Conservation (phyloP, 2,113 vertebrate genomes). For the Nyctibius bracteatus region DNA sequence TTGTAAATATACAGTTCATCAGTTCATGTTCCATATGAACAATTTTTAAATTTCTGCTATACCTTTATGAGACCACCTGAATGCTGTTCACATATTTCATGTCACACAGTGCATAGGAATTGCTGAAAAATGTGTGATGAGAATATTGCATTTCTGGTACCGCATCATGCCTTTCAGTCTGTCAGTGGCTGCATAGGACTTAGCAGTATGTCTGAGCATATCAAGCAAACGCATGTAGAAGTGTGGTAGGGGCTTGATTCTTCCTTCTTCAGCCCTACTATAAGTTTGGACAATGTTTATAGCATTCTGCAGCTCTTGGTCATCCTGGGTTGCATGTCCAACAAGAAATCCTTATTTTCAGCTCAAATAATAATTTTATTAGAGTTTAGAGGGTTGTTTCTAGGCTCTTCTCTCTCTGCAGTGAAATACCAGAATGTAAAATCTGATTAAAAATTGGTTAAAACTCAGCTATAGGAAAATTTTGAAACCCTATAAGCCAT, state of each 20-base stretch:
- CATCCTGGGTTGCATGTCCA: neutral
- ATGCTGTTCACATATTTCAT: neutral
- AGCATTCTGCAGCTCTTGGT: neutral
- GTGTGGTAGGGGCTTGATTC: neutral
- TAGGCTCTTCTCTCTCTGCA: neutral
- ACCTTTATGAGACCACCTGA: neutral
- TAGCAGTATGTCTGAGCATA: neutral
- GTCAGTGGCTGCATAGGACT: neutral
- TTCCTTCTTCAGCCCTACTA: neutral
- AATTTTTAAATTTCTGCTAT: neutral
- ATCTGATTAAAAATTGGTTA: neutral
- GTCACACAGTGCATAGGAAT: neutral
- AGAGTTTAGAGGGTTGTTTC: neutral
- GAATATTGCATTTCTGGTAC: neutral
- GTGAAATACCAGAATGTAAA: neutral
- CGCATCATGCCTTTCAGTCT: neutral
- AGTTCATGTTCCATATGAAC: neutral
- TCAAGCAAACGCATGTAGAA: neutral
- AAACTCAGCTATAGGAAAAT: neutral
- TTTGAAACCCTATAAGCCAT: neutral
- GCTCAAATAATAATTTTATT: neutral
- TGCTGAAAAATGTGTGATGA: neutral
- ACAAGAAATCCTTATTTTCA: neutral
- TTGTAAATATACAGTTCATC: neutral
- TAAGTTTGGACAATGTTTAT: neutral